A percentile compares a stretch with the other conserved stretches of the same genome.
These are phyloP conservation scores for Allolobophora icterica DNA, from an alignment of 2,888 invertebrate species.

Conservation along the genomic window DNA sequence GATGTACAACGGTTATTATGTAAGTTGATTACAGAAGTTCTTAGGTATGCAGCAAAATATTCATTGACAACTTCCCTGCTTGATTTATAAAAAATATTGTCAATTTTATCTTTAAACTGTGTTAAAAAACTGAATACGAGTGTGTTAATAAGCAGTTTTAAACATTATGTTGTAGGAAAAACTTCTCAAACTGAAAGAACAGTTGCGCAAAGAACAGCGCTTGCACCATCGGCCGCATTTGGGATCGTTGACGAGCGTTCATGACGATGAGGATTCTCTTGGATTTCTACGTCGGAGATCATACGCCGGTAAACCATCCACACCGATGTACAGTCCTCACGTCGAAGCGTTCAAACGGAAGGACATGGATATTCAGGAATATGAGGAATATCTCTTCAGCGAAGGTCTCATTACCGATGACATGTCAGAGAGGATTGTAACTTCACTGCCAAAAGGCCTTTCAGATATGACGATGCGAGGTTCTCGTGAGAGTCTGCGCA, in stretches of 20 bases:
- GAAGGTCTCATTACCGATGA: constrained; percentile 54
- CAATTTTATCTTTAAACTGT: too few relatives aligned
- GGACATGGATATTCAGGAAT: constrained; percentile 48
- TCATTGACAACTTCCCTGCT: too few relatives aligned
- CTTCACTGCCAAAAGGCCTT: constrained; percentile 51
- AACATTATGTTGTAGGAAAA: neutral
- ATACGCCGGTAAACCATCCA: constrained; percentile 63
- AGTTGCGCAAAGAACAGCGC: neutral
- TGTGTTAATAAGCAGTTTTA: neutral
- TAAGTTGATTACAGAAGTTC: too few relatives aligned
- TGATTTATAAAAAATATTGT: too few relatives aligned
- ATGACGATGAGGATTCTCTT: constrained; percentile 76
- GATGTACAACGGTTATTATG: too few relatives aligned
- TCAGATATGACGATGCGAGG: constrained; percentile 43
- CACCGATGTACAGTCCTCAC: constrained; percentile 45
- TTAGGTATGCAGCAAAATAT: too few relatives aligned
- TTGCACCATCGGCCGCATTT: neutral
- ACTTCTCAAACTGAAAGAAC: neutral
- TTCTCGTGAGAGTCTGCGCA: constrained; percentile 45
- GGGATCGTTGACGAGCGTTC: constrained; percentile 59
- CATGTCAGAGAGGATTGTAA: constrained; percentile 55
- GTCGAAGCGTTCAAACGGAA: constrained; percentile 47
- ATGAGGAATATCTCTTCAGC: constrained; percentile 52
- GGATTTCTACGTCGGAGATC: constrained; percentile 67
- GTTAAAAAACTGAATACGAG: neutral